A percentile compares a stretch with the other conserved stretches of the same genome.
These are phyloP conservation scores for Takifugu bimaculatus DNA, from an alignment of 2,113 vertebrate genomes.

Conservation along the genomic window DNA sequence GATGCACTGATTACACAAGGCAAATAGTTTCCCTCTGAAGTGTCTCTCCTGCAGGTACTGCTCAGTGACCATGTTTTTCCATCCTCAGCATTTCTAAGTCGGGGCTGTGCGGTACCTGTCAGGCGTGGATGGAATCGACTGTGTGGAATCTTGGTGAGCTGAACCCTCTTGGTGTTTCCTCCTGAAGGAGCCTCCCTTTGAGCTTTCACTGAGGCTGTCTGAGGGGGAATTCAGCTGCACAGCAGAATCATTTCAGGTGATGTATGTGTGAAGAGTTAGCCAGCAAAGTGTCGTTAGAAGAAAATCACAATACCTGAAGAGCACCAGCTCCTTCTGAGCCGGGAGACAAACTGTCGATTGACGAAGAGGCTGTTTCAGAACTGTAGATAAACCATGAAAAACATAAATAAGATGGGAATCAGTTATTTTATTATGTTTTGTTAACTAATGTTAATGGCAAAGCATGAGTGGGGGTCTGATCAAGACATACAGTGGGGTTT, in stretches of 20 bases:
- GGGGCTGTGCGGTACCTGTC: slow-evolving; percentile 77
- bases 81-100: not conserved
- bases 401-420: not conserved
- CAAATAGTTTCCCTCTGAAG: slow-evolving; percentile 33
- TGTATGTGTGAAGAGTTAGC: not conserved
- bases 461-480: not conserved
- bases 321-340: slow-evolving; percentile 43
- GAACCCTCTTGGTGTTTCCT: slow-evolving; percentile 68
- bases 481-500: slow-evolving; percentile 54
- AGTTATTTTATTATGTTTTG: not conserved
- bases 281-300: not conserved
- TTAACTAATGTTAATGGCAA: not conserved
- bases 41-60: not conserved
- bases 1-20: slow-evolving; percentile 17
- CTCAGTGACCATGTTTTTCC: not conserved
- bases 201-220: slow-evolving; percentile 38
- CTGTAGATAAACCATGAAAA: slow-evolving; percentile 36
- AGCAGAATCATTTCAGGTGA: not conserved
- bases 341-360: slow-evolving; percentile 61
- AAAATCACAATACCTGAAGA: slow-evolving; percentile 48
- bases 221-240: slow-evolving; percentile 29
- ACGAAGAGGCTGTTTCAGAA: slow-evolving; percentile 49
- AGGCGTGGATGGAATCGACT: slow-evolving; percentile 64
- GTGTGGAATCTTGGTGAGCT: slow-evolving; percentile 52
- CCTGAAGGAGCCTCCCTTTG: slow-evolving; percentile 69